Conservation (phyloP, 2,888 invertebrate genomes). For the Limnephilus lunatus region DNA sequence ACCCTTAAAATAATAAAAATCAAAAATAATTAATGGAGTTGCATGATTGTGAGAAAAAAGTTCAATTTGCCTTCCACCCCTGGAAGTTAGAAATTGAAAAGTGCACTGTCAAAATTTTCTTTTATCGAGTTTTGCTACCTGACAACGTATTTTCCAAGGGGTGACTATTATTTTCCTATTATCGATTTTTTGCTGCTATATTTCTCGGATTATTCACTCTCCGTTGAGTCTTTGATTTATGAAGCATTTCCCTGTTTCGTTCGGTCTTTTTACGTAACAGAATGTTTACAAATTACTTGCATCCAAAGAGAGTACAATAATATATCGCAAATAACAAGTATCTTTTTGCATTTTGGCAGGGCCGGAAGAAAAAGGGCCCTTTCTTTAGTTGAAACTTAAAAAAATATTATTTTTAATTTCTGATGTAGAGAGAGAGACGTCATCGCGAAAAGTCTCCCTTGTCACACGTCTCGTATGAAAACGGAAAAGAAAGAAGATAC, state of each 20-base stretch:
- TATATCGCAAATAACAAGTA: not conserved
- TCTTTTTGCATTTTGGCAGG: not conserved
- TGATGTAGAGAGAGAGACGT: no score
- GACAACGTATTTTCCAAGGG: not conserved
- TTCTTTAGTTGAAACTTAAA: no score
- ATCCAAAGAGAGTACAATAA: not conserved
- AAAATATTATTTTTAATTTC: no score
- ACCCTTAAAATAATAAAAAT: not conserved
- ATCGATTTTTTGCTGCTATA: not conserved
- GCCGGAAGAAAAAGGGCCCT: not conserved
- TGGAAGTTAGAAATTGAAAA: constrained; percentile 3
- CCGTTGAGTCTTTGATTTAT: constrained; percentile 16
- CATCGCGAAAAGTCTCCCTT: no score
- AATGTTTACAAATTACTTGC: constrained; percentile 12
- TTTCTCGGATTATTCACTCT: constrained; percentile 16
- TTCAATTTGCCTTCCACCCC: not conserved
- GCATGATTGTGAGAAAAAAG: not conserved
- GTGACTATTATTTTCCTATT: not conserved
- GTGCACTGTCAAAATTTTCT: not conserved
- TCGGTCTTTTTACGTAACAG: not conserved
- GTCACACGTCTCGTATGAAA: no score
- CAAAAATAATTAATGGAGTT: not conserved
- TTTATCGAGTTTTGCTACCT: not conserved
- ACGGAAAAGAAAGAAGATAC: no score
- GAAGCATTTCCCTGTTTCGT: not conserved